Conservation (phyloP, 2,888 invertebrate species). For the Melangyna quadrimaculata region DNA sequence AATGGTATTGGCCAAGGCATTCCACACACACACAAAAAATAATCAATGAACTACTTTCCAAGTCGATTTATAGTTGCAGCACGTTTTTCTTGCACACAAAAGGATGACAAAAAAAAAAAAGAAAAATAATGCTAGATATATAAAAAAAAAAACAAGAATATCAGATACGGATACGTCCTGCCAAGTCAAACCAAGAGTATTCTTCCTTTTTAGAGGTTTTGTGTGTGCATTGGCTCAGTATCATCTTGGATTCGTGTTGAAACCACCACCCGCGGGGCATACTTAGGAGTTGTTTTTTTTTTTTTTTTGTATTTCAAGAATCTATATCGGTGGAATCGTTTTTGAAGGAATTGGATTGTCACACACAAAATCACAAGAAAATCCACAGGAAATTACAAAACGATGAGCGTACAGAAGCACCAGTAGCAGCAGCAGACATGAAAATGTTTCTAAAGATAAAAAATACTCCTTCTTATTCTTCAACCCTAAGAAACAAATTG, state of each 20-base stretch:
- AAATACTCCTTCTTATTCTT: neutral
- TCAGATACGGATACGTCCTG: slow-evolving; percentile 69
- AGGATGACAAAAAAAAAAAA: neutral
- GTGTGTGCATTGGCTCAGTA: slow-evolving; percentile 69
- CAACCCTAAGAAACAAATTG: slow-evolving; percentile 59
- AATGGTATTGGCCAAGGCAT: slow-evolving; percentile 3
- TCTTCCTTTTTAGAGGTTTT: slow-evolving; percentile 48
- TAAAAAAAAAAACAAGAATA: slow-evolving; percentile 37
- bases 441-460: neutral
- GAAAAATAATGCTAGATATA: neutral
- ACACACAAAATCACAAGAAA: slow-evolving; percentile 59
- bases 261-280: slow-evolving; percentile 68
- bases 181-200: slow-evolving; percentile 65
- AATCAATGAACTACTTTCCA: slow-evolving; percentile 72
- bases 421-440: neutral
- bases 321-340: slow-evolving; percentile 42
- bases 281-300: slow-evolving; percentile 18
- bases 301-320: slow-evolving; percentile 12
- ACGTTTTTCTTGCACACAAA: slow-evolving; percentile 40
- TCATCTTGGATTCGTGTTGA: slow-evolving; percentile 69
- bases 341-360: slow-evolving; percentile 67
- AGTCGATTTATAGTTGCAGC: slow-evolving; percentile 70
- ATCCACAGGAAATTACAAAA: slow-evolving; percentile 70
- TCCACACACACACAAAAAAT: slow-evolving; percentile 25
- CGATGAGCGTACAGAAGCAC: slow-evolving; percentile 45